A percentile compares a stretch with the other conserved stretches of the same genome.
These are phyloP conservation scores for Clarias fuscus DNA, from an alignment of 2,797 vertebrate genomes.

Conservation along the genomic window DNA sequence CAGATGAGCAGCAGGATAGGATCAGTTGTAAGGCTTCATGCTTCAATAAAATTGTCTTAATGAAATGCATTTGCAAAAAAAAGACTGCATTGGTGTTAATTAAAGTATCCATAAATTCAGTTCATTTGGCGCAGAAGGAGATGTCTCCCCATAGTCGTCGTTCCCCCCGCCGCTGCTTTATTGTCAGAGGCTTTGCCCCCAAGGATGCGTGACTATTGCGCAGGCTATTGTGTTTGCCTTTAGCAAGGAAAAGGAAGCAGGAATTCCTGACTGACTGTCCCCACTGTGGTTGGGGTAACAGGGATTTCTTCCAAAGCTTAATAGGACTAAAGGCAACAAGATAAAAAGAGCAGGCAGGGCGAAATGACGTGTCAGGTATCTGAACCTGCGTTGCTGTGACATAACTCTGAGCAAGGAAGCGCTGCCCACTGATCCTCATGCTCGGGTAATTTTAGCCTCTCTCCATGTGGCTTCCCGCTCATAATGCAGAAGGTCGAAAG, in stretches of 20 bases:
- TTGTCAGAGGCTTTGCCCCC: conserved; percentile 24
- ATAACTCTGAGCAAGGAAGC: conserved; percentile 47
- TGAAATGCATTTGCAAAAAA: neutral
- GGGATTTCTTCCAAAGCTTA: conserved; percentile 13
- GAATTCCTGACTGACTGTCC: conserved; percentile 29
- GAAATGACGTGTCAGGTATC: conserved; percentile 27
- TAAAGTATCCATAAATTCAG: conserved; percentile 6
- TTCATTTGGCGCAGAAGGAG: conserved; percentile 18
- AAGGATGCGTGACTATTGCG: conserved; percentile 35
- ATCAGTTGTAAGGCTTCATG: neutral
- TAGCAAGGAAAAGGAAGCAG: conserved; percentile 28
- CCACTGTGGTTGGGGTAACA: neutral
- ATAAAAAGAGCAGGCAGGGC: conserved; percentile 4
- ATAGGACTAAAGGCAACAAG: conserved; percentile 26
- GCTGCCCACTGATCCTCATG: conserved; percentile 26
- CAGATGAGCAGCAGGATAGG: conserved; percentile 2
- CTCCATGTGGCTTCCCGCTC: conserved; percentile 46
- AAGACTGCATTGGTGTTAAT: neutral
- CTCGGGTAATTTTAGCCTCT: conserved; percentile 50
- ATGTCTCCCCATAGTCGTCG: conserved; percentile 2
- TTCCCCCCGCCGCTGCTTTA: conserved; percentile 8
- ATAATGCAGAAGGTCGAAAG: conserved; percentile 37
- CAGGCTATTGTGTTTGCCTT: conserved; percentile 14
- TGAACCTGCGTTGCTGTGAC: conserved; percentile 39
- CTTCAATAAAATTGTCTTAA: neutral